Percentiles rank a stretch among this genome's conserved stretches.
phyloP scores from a whole-genome alignment of 2,888 invertebrate species.

The Cephus sareptanus region DNA sequence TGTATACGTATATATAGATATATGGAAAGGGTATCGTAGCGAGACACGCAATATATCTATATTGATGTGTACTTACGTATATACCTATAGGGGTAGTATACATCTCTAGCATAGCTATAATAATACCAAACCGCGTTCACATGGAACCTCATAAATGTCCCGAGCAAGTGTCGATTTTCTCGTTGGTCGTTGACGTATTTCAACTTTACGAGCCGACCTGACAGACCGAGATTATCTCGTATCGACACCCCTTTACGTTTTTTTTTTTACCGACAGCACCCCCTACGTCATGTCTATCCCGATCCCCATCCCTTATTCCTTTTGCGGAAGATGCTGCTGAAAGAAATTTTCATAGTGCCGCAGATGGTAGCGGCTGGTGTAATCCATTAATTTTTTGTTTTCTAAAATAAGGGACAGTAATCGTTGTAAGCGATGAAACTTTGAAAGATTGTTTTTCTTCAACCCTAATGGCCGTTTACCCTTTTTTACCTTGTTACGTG shows the following conservation, averaged over 20 bases:
- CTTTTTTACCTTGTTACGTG: background rate
- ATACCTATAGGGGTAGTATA: background rate
- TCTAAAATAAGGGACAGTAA: background rate
- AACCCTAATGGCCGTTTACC: background rate
- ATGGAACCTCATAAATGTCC: conserved; percentile 22
- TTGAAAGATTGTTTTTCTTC: too few relatives aligned
- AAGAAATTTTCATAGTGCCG: background rate
- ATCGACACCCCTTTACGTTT: conserved; percentile 2
- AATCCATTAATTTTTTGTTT: background rate
- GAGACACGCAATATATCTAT: background rate
- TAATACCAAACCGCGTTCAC: background rate
- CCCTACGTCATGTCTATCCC: background rate
- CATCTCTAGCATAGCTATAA: background rate
- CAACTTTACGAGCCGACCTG: conserved; percentile 17
- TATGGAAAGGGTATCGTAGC: background rate
- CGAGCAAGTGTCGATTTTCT: conserved; percentile 20
- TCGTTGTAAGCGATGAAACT: background rate
- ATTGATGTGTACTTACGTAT: background rate
- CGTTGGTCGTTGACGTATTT: conserved; percentile 15
- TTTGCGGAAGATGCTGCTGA: background rate
- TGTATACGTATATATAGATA: too few relatives aligned
- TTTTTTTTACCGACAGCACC: background rate
- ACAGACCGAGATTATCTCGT: conserved; percentile 14
- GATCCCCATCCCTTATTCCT: background rate
- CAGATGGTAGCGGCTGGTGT: background rate